These are phyloP conservation scores for Telmatherina bonti DNA, from an alignment of 2,797 vertebrate genomes.

Conservation along the genomic window DNA sequence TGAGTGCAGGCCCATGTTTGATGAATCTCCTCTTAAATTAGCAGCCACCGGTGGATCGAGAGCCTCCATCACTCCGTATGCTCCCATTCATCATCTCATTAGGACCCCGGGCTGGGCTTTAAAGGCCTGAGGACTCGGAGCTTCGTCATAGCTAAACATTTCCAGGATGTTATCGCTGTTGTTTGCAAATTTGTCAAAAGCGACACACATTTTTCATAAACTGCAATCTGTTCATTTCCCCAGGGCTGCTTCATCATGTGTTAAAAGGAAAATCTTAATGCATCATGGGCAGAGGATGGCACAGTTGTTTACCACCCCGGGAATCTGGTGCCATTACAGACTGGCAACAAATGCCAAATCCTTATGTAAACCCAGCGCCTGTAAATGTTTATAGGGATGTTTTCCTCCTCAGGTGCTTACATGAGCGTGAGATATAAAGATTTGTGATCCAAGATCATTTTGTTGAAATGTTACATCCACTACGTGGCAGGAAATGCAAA, in stretches of 20 bases:
- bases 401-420: constrained; percentile 63
- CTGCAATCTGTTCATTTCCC: constrained; percentile 69
- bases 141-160: constrained; percentile 60
- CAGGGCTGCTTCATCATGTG: constrained; percentile 55
- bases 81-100: constrained; percentile 83
- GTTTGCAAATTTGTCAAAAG: constrained; percentile 71
- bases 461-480: constrained; percentile 39
- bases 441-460: constrained; percentile 61
- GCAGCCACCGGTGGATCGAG: constrained; percentile 72
- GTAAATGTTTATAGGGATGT: constrained; percentile 28
- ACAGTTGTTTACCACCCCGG: constrained; percentile 67
- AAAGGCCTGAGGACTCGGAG: constrained; percentile 46
- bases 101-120: constrained; percentile 60
- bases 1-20: constrained; percentile 70
- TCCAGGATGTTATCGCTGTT: constrained; percentile 42
- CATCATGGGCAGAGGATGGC: constrained; percentile 61
- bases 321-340: constrained; percentile 58
- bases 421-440: constrained; percentile 51
- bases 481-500: constrained; percentile 46
- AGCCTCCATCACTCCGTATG: constrained; percentile 70
- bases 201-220: constrained; percentile 44
- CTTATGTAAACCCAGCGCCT: constrained; percentile 55
- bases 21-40: constrained; percentile 84
- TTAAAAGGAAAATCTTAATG: constrained; percentile 56
- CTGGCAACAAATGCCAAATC: constrained; percentile 58